Conservation (phyloP, 1,140 invertebrate genomes). For the Monomorium pharaonis region DNA sequence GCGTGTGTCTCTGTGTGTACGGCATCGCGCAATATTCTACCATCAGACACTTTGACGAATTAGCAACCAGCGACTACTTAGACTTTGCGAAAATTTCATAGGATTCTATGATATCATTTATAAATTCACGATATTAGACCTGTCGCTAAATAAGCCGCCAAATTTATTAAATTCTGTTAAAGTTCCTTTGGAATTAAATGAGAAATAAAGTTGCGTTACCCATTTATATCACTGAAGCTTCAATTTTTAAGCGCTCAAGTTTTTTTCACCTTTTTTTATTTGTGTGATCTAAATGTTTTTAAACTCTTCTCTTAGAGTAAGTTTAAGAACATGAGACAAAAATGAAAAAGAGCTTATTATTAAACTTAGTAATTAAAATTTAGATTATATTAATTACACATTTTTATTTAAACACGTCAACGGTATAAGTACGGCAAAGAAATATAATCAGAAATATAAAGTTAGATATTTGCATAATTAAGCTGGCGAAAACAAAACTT, state of each 20-base stretch:
- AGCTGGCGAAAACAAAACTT: not conserved
- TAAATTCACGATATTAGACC: not conserved
- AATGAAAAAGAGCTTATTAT: not conserved
- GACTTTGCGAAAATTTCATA: conserved; percentile 7
- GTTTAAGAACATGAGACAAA: conserved; percentile 1
- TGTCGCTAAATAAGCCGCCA: conserved; percentile 2
- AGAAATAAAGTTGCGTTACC: conserved; percentile 18
- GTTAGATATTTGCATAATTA: not conserved
- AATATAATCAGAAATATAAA: not conserved
- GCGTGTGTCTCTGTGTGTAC: not conserved
- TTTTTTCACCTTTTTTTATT: not conserved
- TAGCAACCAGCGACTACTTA: conserved; percentile 1
- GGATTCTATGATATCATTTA: not conserved
- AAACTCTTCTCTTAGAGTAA: not conserved
- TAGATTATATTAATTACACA: not conserved
- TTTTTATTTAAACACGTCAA: not conserved
- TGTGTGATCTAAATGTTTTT: conserved; percentile 21
- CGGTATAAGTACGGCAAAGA: not conserved
- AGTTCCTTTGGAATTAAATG: conserved; percentile 5
- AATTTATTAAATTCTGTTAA: conserved; percentile 27
- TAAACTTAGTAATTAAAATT: not conserved
- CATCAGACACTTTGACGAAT: conserved; percentile 36
- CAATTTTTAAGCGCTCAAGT: conserved; percentile 30
- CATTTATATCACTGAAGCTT: not conserved
- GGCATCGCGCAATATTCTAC: conserved; percentile 2